phyloP scores from a whole-genome alignment of 2,797 vertebrate species.

The Galagoides demidoff region DNA sequence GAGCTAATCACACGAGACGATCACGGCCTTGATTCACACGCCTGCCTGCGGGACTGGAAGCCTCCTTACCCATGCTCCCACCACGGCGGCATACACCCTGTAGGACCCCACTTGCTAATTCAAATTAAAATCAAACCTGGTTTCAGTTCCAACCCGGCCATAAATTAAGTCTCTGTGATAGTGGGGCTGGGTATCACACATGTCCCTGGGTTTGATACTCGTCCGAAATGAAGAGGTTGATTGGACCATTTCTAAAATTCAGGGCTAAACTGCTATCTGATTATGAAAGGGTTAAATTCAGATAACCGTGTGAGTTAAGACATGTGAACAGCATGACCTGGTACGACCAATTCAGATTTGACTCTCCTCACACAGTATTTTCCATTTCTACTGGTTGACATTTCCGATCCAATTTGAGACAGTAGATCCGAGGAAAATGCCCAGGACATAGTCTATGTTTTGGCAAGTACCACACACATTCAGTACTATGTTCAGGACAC shows the following conservation, averaged over 20 bases:
- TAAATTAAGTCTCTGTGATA: background rate
- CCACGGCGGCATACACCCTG: too few relatives aligned
- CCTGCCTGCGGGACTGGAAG: background rate
- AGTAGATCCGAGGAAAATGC: slow-evolving; percentile 1
- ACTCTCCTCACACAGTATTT: background rate
- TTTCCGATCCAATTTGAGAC: slow-evolving; percentile 4
- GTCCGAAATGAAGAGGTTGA: slow-evolving; percentile 2
- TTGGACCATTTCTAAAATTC: slow-evolving; percentile 11
- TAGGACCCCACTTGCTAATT: background rate
- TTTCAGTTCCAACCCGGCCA: background rate
- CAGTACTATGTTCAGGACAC: background rate
- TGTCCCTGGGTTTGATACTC: background rate
- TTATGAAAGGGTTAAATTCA: background rate
- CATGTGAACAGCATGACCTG: background rate
- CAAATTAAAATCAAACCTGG: slow-evolving; percentile 13
- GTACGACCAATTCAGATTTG: background rate
- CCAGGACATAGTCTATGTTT: background rate
- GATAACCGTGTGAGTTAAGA: background rate
- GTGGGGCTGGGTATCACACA: background rate
- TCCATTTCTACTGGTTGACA: background rate
- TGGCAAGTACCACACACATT: background rate
- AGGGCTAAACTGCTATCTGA: background rate
- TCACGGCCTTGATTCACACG: background rate
- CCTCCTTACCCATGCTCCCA: background rate
- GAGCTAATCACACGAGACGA: background rate